These are phyloP conservation scores for Oryzias woworae DNA, from an alignment of 2,113 vertebrate genomes.

Conservation along the genomic window DNA sequence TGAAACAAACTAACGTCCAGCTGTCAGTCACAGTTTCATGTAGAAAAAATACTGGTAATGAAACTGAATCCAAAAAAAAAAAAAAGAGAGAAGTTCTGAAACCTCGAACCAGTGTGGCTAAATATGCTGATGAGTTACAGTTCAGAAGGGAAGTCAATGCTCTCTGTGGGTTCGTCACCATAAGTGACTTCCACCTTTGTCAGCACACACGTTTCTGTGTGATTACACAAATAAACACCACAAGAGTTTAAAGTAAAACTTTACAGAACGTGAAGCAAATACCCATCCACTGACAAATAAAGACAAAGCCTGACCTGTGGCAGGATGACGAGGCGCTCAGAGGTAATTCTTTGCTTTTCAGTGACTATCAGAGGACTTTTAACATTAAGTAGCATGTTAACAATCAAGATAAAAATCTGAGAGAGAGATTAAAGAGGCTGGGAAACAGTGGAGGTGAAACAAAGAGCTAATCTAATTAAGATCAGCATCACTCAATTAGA, in stretches of 20 bases:
- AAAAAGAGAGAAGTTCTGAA: conserved; percentile 15
- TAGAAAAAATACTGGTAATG: not conserved
- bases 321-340: conserved; percentile 10
- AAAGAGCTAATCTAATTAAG: conserved; percentile 70
- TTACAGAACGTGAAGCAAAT: not conserved
- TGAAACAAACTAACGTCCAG: not conserved
- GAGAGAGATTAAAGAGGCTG: conserved; percentile 47
- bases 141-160: not conserved
- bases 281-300: not conserved
- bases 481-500: conserved; percentile 74
- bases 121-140: not conserved
- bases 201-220: not conserved
- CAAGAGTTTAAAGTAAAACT: not conserved
- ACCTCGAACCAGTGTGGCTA: conserved; percentile 21
- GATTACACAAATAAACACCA: not conserved
- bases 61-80: conserved; percentile 17
- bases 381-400: conserved; percentile 36
- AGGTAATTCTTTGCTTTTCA: conserved; percentile 31
- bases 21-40: not conserved
- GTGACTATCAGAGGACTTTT: conserved; percentile 18
- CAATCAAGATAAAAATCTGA: conserved; percentile 35
- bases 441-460: conserved; percentile 47
- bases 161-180: conserved; percentile 27
- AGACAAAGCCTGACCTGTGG: not conserved
- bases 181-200: conserved; percentile 4